These are phyloP conservation scores for Drepanosiphum platanoidis DNA, from an alignment of 2,888 invertebrate genomes.

Conservation along the genomic window DNA sequence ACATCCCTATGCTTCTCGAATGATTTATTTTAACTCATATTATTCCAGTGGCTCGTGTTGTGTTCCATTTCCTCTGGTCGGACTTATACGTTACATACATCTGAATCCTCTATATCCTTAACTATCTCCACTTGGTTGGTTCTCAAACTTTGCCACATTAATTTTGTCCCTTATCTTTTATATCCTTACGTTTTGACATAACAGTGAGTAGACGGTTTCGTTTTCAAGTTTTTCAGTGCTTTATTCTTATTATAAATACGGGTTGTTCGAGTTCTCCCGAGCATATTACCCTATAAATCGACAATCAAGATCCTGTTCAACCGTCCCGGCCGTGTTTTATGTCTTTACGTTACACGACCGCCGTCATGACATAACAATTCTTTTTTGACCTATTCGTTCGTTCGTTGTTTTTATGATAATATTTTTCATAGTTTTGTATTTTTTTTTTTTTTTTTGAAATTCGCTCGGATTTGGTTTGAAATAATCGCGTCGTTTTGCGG, in stretches of 20 bases:
- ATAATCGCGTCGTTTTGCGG: not conserved
- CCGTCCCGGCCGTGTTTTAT: not conserved
- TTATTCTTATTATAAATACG: not conserved
- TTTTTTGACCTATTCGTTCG: not conserved
- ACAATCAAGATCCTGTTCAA: constrained; percentile 33
- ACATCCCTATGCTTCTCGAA: constrained; percentile 25
- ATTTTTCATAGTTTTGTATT: not conserved
- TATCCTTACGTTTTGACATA: constrained; percentile 31
- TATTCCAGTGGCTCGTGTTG: constrained; percentile 19
- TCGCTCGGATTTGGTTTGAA: not conserved
- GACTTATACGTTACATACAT: not conserved
- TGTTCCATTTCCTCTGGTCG: not conserved
- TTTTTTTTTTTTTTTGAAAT: not conserved
- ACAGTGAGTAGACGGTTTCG: constrained; percentile 1
- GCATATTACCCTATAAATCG: constrained; percentile 20
- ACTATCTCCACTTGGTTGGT: constrained; percentile 12
- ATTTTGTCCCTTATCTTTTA: constrained; percentile 47
- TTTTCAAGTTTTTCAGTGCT: not conserved
- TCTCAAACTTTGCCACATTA: constrained; percentile 41
- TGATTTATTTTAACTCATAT: constrained; percentile 40
- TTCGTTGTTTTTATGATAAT: not conserved
- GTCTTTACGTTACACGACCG: constrained; percentile 1
- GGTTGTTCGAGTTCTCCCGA: not conserved
- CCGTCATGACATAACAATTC: not conserved
- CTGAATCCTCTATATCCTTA: not conserved